Evolutionary conservation across 1,140 invertebrate genomes (phyloP), one percentile per base, ranked within the genome.

Genomic region (Gonioctena quinquepunctata): DNA sequence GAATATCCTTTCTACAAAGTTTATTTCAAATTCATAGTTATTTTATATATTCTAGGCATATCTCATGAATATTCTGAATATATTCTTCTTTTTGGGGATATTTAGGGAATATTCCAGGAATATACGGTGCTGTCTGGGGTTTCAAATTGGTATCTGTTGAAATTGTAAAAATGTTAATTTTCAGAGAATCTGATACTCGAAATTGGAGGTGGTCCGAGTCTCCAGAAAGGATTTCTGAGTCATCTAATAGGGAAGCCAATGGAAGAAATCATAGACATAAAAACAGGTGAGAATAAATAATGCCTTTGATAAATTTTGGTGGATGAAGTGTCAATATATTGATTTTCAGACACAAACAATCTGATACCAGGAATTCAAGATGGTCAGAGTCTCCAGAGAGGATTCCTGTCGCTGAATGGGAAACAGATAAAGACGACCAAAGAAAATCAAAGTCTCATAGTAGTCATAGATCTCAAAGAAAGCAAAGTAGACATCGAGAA

Each of bases 121-220:
- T n/a, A n/a, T n/a, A n/a, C n/a, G n/a, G n/a, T n/a, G n/a, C n/a
- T n/a, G n/a, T n/a, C n/a, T n/a, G n/a, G n/a, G n/a, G n/a, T n/a
- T n/a, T n/a, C n/a, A n/a, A n/a, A n/a, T n/a, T n/a, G n/a, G n/a
- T n/a, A n/a, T n/a, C n/a, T n/a, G n/a, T n/a, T n/a, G n/a, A n/a
- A n/a, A n/a, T n/a, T n/a, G n/a, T n/a, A n/a, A n/a, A n/a, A n/a
- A n/a, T n/a, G n/a, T n/a, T n/a, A n/a, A n/a, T n/a, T 16, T 21
- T 16, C 25, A 61, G 18, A 5, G 7, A 8, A 3, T 64, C 73
- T 4, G 79, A 85, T 3, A 75, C 76, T 23, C 81, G 87, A 27
- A 86, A 89, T 66, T 93, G 91, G 91, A 86, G 91, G 66, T 93
- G 91, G 92, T 93, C 91, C 4, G 90, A 92, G 77, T 92, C 91